Evolutionary conservation across 1,140 invertebrate genomes (phyloP), one percentile per base, ranked within the genome.

Genomic region (Cylas formicarius): DNA sequence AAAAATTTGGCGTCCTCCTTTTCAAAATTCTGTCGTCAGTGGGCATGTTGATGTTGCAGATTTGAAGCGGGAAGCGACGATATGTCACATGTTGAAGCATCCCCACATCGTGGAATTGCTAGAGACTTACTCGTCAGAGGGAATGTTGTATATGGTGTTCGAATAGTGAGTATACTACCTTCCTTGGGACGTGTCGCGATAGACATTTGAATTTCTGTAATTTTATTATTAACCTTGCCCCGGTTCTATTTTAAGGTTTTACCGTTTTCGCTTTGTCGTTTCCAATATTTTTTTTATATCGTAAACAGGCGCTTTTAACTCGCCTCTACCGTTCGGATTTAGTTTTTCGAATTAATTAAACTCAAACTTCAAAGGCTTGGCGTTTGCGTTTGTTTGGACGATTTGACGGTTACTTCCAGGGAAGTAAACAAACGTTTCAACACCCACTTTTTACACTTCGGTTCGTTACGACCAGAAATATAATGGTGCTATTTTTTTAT

Each of bases 101-200:
- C 91, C 91, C 3, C 94, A 97, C 69, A 97, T 99, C 52, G 93
- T 97, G 33, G 94, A 98, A 69, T 76, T 99, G 19, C 70, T 97
- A 41, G 95, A 99, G 70, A 98, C 94, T 0, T 98, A 98, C 76
- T 95, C 91, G 59, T 96, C 93, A 6, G 93, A 97, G 71, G 94
- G 94, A 58, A 95, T 97, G 85, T 76, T 99, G 2, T 97, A 97
- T 66, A 97, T 98, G 94, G 91, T 98, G 47, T 97, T 97, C 73
- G 94, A 98, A 81, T 95, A 91, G 94, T 97, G 78, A 93, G 91
- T 81, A 48, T 40, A 42, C 47, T 32, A 7, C 22, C 13, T 14
- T n/a, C n/a, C 16, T 22, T 10, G 4, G 3, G 7, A 6, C 21
- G 4, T 35, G 17, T 7, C 18, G 9, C 4, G 18, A 4, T 17